Evolutionary conservation across 2,888 invertebrate species (phyloP), one percentile per base, ranked within the genome.

Genomic region (Drepana falcataria): DNA sequence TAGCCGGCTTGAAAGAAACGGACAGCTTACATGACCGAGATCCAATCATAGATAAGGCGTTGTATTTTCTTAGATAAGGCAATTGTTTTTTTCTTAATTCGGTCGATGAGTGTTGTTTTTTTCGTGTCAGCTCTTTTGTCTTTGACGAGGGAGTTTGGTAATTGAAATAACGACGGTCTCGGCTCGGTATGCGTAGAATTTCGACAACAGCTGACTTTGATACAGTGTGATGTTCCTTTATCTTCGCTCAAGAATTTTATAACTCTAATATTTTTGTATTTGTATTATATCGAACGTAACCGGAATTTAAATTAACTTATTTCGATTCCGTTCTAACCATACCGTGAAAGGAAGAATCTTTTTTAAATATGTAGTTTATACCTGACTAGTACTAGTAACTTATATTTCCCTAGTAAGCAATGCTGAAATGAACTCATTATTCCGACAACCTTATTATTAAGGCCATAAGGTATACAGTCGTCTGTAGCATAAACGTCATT

Each of bases 131-230:
- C 76, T 81, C 88, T 84, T 89, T 91, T 91, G 91, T 91, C 85
- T 90, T 87, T 91, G 91, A 91, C 87, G 85, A 87, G 84, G 91
- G 90, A 80, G 79, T 64, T 67, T 67, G 74, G 85, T 89, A 91
- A 90, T 90, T 89, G 90, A 89, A 89, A 91, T 91, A 91, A 91
- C 87, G 88, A 88, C 77, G 83, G 81, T 77, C 83, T 78, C 75
- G 70, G 73, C 66, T 67, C 69, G 87, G 87, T 83, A 90, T 90
- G 87, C 83, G 73, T 81, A 83, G 87, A 85, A 89, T 89, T 85
- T 83, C 76, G 80, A 79, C 81, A 85, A 85, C 90, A 91, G 87
- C 88, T 90, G 90, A 82, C 83, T 79, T 65, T 61, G 61, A 63
- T 68, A 68, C 55, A 52, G 62, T 40, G 59, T 63, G 66, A 60